Conservation (phyloP, 2,113 vertebrate species). For the Parotia lawesii region DNA sequence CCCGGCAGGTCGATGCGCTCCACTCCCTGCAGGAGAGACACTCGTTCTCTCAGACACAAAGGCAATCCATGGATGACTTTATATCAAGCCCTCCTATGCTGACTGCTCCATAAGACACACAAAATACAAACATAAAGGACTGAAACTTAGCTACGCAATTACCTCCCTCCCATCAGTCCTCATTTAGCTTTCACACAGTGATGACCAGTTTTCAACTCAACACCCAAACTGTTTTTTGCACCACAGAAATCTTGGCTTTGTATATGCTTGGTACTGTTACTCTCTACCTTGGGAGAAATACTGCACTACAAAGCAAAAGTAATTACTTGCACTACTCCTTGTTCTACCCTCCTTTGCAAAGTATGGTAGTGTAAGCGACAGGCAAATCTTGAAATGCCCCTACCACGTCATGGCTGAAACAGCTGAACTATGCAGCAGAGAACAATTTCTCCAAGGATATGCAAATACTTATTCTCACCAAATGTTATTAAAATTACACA, state of each 20-base stretch:
- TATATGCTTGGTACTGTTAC: neutral
- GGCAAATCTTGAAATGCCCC: neutral
- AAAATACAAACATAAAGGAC: neutral
- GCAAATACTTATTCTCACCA: neutral
- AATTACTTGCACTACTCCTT: neutral
- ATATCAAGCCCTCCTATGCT: neutral
- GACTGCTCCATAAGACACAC: rapidly evolving
- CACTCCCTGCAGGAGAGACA: conserved; percentile 71
- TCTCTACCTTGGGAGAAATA: neutral
- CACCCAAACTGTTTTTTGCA: neutral
- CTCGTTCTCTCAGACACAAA: rapidly evolving
- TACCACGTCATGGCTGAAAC: neutral
- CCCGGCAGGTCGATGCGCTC: conserved; percentile 83
- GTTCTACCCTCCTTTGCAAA: neutral
- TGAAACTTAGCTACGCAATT: neutral
- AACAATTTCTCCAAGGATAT: neutral
- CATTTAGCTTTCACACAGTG: rapidly evolving
- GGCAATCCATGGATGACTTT: rapidly evolving
- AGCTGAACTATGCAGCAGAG: neutral
- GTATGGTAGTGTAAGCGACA: rapidly evolving
- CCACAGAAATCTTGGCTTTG: neutral
- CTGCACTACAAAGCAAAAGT: neutral
- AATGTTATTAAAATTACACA: conserved; percentile 29
- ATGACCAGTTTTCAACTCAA: neutral
- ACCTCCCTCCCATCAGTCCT: neutral